Base-by-base conservation (phyloP, 2,888 invertebrate genomes). In the Priocnemis perturbator region DNA sequence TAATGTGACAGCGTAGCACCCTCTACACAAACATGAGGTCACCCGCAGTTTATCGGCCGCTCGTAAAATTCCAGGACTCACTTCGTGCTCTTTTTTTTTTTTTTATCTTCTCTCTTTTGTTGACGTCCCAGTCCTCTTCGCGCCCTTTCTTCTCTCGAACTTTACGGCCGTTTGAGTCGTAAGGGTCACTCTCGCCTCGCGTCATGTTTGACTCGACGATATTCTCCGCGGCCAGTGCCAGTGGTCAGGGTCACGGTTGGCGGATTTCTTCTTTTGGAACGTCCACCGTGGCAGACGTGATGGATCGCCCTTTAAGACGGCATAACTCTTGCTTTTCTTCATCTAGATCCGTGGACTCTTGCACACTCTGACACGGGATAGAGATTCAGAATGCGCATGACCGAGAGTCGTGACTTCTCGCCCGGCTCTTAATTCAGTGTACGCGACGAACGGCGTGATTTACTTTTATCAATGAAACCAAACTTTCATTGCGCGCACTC, bases 291-390 rank as follows among this genome's bases (percentile, higher is more conserved):
- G 37, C 70, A 59, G 23, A 44, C 50, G 65, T 70, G 72, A 77
- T 77, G 64, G 70, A 77, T 77, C 55, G 77, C 64, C 55, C 47
- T 53, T 58, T 37, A 57, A 45, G 44, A 26, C 26, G 48, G 26
- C 59, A 45, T 68, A 64, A 60, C 55, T 55, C 47, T 63, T 30
- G 19, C 52, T 60, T 30, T 59, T 68, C 21, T 48, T 68, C 60
- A 55, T 64, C 60, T 50, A 37, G 37, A 37, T 37, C 37, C 37
- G 37, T 21, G 55, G 17, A 21, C 23, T 53, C 53, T 19, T 17
- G 14, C 37, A n/a, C 11, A 21, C 2, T 17, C 20, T 14, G 37
- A 37, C 37, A 11, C 7, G 37, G 37, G 37, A 3, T 11, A 7
- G 37, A 37, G 37, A 26, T 37, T 37, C 37, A 37, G 37, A 37